phyloP scores from a whole-genome alignment of 2,888 invertebrate genomes.

The Aphodius granarius region DNA sequence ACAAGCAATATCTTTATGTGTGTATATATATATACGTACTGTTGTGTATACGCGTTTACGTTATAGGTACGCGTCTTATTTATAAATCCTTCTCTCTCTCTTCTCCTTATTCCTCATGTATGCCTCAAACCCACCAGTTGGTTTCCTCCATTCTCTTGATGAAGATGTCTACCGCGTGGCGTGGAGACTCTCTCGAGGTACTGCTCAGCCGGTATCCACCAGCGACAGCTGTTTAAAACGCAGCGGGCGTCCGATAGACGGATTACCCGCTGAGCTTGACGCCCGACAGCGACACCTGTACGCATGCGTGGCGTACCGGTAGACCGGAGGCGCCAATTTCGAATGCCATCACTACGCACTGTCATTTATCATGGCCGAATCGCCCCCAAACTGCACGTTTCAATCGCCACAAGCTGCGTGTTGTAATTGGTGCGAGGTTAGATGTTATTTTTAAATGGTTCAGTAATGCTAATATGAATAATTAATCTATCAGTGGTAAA shows the following conservation, averaged over 20 bases:
- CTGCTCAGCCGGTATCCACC: slow-evolving; percentile 3
- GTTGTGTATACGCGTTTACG: background rate
- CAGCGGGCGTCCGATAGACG: slow-evolving; percentile 36
- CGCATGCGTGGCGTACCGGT: background rate
- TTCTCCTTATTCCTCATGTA: background rate
- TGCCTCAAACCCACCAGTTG: background rate
- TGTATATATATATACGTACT: background rate
- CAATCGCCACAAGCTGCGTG: background rate
- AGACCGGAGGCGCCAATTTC: background rate
- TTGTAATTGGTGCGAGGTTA: background rate
- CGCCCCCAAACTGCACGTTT: background rate
- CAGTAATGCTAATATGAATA: no score
- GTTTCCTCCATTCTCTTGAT: background rate
- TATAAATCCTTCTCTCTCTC: background rate
- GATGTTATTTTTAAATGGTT: background rate
- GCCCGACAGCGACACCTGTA: background rate
- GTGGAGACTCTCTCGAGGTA: background rate
- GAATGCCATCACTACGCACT: background rate
- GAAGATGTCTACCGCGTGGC: background rate
- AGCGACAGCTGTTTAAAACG: slow-evolving; percentile 38
- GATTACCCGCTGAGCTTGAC: slow-evolving; percentile 31
- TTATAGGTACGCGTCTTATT: background rate
- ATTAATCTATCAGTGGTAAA: no score
- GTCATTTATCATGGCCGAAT: background rate
- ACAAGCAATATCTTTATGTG: background rate